Evolutionary conservation across 2,888 invertebrate genomes (phyloP), one percentile per base, ranked within the genome.

Genomic region (Arenicola marina): DNA sequence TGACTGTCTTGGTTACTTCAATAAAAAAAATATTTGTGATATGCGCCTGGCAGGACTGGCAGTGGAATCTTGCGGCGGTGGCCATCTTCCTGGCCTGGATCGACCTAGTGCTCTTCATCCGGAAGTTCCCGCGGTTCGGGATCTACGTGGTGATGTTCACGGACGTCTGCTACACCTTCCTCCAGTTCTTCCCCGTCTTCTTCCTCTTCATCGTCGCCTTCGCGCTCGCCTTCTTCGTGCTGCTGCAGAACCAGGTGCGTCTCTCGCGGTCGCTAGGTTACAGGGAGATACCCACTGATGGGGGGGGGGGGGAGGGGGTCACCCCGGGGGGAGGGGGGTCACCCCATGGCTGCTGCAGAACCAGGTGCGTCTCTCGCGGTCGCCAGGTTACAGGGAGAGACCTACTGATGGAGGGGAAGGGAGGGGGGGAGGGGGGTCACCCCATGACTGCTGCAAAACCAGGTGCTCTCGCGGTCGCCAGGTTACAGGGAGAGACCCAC

Each of bases 61-160:
- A 86, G 72, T 86, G 85, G 85, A 75, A 83, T 58, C 67, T 86
- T n/a, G 86, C 85, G 4, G 81, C 85, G 0, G 74, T 84, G 3
- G 77, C 83, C 11, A 79, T 86, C 24, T 85, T 86, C 72, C 71
- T 85, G 61, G 83, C 84, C 0, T 86, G 84, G 81, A 75, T 83
- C 56, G 78, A 81, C 59, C 75, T 82, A 3, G 78, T 83, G 69
- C 73, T 83, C 65, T 81, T 81, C 68, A 74, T 81, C 18, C 78
- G 79, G 70, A 83, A 83, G 75, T 73, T 83, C 31, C 82, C 83
- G 0, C 63, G 74, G 45, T 61, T 61, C 33, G 67, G 67, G 15
- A 82, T 82, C 70, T 83, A 80, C 67, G 80, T 83, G 26, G 82
- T 83, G 59, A 83, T 83, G 82, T 82, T 83, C 66, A 81, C 79